phyloP scores from a whole-genome alignment of 2,888 invertebrate species.

The Cartodere bifasciata region DNA sequence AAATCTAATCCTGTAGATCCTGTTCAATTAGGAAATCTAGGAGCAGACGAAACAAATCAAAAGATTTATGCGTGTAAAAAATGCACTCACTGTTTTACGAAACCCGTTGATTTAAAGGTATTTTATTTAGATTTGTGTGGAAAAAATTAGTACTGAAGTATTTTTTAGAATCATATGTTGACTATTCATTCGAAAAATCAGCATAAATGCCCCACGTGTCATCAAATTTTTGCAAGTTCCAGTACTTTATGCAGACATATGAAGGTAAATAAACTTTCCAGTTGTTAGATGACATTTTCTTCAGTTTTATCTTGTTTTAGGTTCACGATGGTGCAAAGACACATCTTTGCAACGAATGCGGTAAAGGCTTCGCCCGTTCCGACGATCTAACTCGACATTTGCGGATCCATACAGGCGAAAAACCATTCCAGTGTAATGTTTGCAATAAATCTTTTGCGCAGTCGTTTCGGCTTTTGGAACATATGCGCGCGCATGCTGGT shows the following conservation, averaged over 20 bases:
- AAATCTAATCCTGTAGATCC: too few relatives aligned
- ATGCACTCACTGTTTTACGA: conserved; percentile 32
- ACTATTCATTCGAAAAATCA: conserved; percentile 25
- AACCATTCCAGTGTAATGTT: conserved; percentile 32
- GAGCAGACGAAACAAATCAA: conserved; percentile 32
- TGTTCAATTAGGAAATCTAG: too few relatives aligned
- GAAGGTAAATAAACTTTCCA: conserved; percentile 22
- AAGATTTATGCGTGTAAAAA: conserved; percentile 32
- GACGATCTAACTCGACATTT: conserved; percentile 33
- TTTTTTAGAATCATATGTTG: conserved; percentile 4
- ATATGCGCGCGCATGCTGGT: conserved; percentile 32
- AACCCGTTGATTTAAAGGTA: conserved; percentile 29
- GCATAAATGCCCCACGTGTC: conserved; percentile 31
- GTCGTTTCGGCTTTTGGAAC: conserved; percentile 31
- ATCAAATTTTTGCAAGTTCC: conserved; percentile 33
- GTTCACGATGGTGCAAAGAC: conserved; percentile 29
- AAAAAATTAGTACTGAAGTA: too few relatives aligned
- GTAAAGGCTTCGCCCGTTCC: conserved; percentile 32
- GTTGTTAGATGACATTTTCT: background rate
- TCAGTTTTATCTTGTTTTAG: conserved; percentile 14
- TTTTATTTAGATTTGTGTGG: too few relatives aligned
- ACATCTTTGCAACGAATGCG: conserved; percentile 33
- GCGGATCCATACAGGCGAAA: conserved; percentile 34
- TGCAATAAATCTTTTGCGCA: conserved; percentile 32
- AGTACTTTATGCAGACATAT: conserved; percentile 34